phyloP scores from a whole-genome alignment of 2,888 invertebrate genomes.

The Rhagonycha lutea region DNA sequence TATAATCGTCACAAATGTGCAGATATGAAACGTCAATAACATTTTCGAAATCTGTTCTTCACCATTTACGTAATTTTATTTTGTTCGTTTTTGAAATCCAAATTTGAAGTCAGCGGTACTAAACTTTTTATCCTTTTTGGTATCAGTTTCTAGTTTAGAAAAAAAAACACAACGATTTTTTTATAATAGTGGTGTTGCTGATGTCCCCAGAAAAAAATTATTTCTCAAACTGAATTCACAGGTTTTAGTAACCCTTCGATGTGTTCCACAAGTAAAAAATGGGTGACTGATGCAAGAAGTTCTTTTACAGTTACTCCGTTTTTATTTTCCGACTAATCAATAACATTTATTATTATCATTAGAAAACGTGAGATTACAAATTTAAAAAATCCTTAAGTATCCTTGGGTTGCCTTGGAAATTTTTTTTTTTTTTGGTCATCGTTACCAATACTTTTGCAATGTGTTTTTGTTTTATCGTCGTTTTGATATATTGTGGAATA shows the following conservation, averaged over 20 bases:
- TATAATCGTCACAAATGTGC: neutral
- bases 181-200: no score
- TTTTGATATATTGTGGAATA: neutral
- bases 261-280: no score
- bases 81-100: neutral
- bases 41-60: neutral
- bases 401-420: neutral
- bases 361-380: neutral
- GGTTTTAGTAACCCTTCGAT: no score
- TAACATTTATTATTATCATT: no score
- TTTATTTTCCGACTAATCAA: no score
- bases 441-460: neutral
- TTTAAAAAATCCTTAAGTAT: neutral
- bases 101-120: neutral
- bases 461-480: neutral
- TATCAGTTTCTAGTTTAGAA: no score
- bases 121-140: no score
- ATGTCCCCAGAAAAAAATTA: no score
- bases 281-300: no score
- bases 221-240: no score
- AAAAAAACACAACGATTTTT: no score
- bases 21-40: neutral
- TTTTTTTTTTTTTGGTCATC: neutral
- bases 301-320: no score
- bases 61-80: neutral